Conservation (phyloP, 2,797 vertebrate genomes). For the Sciurus carolinensis region DNA sequence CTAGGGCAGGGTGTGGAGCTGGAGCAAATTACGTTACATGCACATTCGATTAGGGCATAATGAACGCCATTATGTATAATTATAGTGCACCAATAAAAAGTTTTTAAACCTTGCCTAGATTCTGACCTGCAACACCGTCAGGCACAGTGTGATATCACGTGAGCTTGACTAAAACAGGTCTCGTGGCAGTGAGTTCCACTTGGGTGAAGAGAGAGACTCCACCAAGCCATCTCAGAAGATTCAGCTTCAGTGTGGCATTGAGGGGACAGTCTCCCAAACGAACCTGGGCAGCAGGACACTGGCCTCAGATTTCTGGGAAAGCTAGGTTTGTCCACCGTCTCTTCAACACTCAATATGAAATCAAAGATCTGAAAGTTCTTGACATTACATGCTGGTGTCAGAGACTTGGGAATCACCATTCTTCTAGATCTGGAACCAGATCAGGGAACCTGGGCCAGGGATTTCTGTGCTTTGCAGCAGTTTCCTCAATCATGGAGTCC, state of each 20-base stretch:
- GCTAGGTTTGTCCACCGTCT: slow-evolving; percentile 85
- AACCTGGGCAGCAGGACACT: slow-evolving; percentile 47
- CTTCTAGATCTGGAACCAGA: slow-evolving; percentile 93
- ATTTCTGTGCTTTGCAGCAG: slow-evolving; percentile 92
- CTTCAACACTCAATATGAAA: slow-evolving; percentile 87
- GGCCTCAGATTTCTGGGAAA: slow-evolving; percentile 86
- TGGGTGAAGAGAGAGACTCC: background rate
- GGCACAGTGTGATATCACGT: background rate
- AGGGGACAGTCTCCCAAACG: background rate
- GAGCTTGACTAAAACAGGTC: background rate
- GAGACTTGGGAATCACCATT: slow-evolving; percentile 93
- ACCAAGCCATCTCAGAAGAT: background rate
- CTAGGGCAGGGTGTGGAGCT: too few relatives aligned
- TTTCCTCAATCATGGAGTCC: slow-evolving; percentile 92
- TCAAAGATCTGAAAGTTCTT: slow-evolving; percentile 92
- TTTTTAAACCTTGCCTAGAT: too few relatives aligned
- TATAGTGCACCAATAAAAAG: too few relatives aligned
- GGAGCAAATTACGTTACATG: too few relatives aligned
- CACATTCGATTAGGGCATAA: too few relatives aligned
- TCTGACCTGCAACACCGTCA: too few relatives aligned
- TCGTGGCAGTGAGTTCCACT: background rate
- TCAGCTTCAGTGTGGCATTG: background rate
- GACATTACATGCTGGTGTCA: slow-evolving; percentile 88
- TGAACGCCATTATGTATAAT: too few relatives aligned
- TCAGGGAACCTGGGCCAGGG: slow-evolving; percentile 86